These are phyloP conservation scores for Pelecanus crispus DNA, from an alignment of 2,113 vertebrate species.

Conservation along the genomic window DNA sequence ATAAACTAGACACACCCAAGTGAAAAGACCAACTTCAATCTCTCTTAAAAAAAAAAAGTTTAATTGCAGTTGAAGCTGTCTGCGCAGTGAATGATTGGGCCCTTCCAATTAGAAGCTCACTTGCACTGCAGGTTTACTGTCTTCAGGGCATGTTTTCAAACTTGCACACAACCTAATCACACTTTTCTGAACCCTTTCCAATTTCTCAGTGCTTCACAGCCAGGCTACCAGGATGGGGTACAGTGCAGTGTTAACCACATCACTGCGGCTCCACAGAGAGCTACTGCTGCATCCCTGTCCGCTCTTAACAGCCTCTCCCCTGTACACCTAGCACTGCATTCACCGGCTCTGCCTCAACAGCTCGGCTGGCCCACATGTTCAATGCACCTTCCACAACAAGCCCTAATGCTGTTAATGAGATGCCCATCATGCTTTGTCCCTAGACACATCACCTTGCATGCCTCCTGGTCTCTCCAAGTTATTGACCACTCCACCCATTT, in stretches of 20 bases:
- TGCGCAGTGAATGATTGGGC: background rate
- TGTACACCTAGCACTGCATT: no score
- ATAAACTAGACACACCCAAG: background rate
- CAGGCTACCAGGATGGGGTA: background rate
- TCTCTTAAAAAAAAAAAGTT: background rate
- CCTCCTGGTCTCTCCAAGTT: background rate
- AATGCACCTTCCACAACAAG: no score
- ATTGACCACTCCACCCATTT: background rate
- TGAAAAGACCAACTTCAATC: background rate
- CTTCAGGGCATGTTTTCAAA: background rate
- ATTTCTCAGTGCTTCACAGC: background rate
- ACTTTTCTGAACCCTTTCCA: background rate
- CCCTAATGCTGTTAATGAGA: background rate
- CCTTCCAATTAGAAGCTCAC: background rate
- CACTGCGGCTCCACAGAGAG: background rate
- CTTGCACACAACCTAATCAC: background rate
- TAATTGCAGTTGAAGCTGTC: background rate
- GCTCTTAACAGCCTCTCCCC: background rate
- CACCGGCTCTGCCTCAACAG: background rate
- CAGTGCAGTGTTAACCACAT: background rate
- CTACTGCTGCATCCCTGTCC: fast-evolving
- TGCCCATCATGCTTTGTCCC: background rate
- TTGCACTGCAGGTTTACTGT: background rate
- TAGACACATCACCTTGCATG: background rate
- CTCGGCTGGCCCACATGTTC: background rate